Base-by-base conservation (phyloP, 2,113 vertebrate genomes). In the Thunnus maccoyii region DNA sequence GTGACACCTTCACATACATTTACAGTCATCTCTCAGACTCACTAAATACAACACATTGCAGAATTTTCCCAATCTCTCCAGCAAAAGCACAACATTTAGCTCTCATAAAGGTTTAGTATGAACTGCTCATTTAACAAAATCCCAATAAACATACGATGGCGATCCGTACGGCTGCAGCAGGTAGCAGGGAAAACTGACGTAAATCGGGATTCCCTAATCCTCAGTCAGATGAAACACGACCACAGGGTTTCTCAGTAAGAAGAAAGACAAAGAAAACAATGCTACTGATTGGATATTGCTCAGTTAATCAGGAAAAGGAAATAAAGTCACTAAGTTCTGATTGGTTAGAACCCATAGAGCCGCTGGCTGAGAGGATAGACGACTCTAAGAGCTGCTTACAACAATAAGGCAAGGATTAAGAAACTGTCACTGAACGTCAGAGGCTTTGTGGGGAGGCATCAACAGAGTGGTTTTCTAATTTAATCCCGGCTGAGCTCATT, bases 331-430 rank as follows among this genome's bases (percentile, higher is more conserved):
- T n/a, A 20, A 32, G 8, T 63, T 70, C 52, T 61, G 74, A 83
- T 84, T 82, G 86, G 83, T 69, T 64, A 11, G 8, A 79, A 54
- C 27, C 36, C 17, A 54, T 14, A 61, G 58, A 78, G 57, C 50
- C 51, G 20, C 62, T 12, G 22, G 61, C 56, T 78, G 83, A 85
- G 74, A 82, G 70, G 82, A 73, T 48, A 77, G 55, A 71, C 16
- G 20, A 32, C 36, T 64, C 57, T 10, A 15, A 77, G 61, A 89
- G 69, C 78, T 83, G 77, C 83, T 86, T 68, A 74, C 66, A 78
- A 86, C 83, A 87, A 85, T 84, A 86, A 87, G 65, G 52, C 25
- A 0, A 65, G 67, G 86, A 87, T 91, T 91, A 83, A 51, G 27
- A 62, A 78, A 74, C 77, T 83, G 81, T 72, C 76, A 60, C 69